These are phyloP conservation scores for Arctia plantaginis DNA, from an alignment of 2,888 invertebrate genomes.

Conservation along the genomic window DNA sequence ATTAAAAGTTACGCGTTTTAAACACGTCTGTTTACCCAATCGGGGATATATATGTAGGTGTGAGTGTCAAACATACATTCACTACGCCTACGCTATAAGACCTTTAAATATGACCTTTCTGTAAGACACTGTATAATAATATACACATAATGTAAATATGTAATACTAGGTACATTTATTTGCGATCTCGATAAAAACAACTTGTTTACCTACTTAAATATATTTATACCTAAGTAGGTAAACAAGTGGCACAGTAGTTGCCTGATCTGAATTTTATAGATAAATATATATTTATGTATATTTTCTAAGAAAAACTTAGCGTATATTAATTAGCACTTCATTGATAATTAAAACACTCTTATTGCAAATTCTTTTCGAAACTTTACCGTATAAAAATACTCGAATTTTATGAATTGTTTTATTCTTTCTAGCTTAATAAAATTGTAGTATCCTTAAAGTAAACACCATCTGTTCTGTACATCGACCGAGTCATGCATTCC, in stretches of 20 bases:
- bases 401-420: slow-evolving; percentile 26
- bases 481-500: slow-evolving; percentile 48
- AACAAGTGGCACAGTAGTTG: not conserved
- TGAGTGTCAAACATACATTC: not conserved
- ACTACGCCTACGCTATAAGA: not conserved
- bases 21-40: not conserved
- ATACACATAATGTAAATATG: not conserved
- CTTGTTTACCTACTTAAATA: not conserved
- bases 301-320: not conserved
- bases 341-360: not conserved
- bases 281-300: not conserved
- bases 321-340: not conserved
- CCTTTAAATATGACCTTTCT: not conserved
- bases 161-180: not conserved
- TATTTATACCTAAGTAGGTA: not conserved
- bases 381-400: not conserved
- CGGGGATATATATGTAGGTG: not conserved
- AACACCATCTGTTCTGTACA: slow-evolving; percentile 46
- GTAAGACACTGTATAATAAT: not conserved
- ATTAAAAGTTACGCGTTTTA: not conserved
- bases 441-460: slow-evolving; percentile 29
- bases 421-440: slow-evolving; percentile 43
- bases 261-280: not conserved
- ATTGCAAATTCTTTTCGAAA: not conserved
- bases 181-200: not conserved